Base-by-base conservation (phyloP, 2,888 invertebrate species). In the Anaspis maculata region DNA sequence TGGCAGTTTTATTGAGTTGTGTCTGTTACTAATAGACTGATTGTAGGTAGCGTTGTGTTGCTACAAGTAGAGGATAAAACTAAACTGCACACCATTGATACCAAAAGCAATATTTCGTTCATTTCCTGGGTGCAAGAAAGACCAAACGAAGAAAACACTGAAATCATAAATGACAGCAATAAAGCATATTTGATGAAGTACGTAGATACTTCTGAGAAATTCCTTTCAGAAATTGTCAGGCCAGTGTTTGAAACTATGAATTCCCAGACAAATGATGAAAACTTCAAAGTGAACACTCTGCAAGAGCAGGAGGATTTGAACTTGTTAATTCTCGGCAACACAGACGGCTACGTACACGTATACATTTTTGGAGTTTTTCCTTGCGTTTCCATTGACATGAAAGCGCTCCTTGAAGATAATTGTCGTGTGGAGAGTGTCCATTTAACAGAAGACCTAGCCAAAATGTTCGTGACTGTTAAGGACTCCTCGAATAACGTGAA, bases 31-130 rank as follows among this genome's bases (percentile, higher is more conserved):
- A n/a, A n/a, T n/a, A n/a, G n/a, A n/a, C n/a, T n/a, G n/a, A n/a
- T n/a, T n/a, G n/a, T n/a, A n/a, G n/a, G n/a, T n/a, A n/a, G n/a
- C n/a, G n/a, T 88, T 1, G 69, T 75, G 15, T 70, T 92, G 26
- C 74, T 88, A 24, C 85, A 89, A 60, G 83, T 91, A 29, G 92
- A 92, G 66, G 86, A 87, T 51, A 88, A 88, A 54, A 83, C 83
- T 51, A 71, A 80, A 34, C 69, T 91, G 7, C 81, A 85, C 45
- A 75, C 71, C 16, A 69, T 77, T 52, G 66, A 71, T 2, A 72
- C 78, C 29, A 68, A 69, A 30, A 71, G 69, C 49, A 76, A 78
- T 30, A 77, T 89, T 15, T 78, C 80, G 13, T 83, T 78, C 49
- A 72, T 91, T 16, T 73, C 76, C 24, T 94, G 92, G 86, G 45